Conservation (phyloP, 2,113 vertebrate genomes). For the Hippocampus zosterae region DNA sequence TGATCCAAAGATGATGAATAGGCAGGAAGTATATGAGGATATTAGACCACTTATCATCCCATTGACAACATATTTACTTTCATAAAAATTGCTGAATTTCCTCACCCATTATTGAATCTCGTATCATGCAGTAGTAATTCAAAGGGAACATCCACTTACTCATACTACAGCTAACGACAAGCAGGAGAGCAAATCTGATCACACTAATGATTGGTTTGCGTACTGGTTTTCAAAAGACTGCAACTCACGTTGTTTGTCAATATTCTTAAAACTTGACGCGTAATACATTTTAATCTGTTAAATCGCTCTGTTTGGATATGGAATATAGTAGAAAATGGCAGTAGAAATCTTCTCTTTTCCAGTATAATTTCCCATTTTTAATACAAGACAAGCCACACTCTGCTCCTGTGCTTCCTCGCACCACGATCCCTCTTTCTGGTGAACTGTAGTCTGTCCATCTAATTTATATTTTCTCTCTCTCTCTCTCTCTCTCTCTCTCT, state of each 20-base stretch:
- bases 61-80: conserved; percentile 44
- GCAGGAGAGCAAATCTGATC: conserved; percentile 34
- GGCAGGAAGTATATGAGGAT: conserved; percentile 19
- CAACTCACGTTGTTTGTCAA: conserved; percentile 14
- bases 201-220: conserved; percentile 18
- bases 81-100: conserved; percentile 44
- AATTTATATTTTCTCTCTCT: too few relatives aligned
- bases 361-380: too few relatives aligned
- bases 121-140: conserved; percentile 43
- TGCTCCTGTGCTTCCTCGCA: too few relatives aligned
- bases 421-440: too few relatives aligned
- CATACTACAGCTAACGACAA: conserved; percentile 29
- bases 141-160: conserved; percentile 47
- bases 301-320: too few relatives aligned
- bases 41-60: conserved; percentile 24
- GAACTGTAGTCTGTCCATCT: too few relatives aligned
- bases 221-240: not conserved
- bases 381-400: too few relatives aligned
- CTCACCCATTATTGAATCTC: conserved; percentile 50
- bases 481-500: too few relatives aligned
- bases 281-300: not conserved
- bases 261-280: conserved; percentile 13
- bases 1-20: conserved; percentile 31
- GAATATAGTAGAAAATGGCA: too few relatives aligned
- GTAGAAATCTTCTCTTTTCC: too few relatives aligned